Evolutionary conservation across 2,888 invertebrate genomes (phyloP).

Genomic region (Cantharis rufa): DNA sequence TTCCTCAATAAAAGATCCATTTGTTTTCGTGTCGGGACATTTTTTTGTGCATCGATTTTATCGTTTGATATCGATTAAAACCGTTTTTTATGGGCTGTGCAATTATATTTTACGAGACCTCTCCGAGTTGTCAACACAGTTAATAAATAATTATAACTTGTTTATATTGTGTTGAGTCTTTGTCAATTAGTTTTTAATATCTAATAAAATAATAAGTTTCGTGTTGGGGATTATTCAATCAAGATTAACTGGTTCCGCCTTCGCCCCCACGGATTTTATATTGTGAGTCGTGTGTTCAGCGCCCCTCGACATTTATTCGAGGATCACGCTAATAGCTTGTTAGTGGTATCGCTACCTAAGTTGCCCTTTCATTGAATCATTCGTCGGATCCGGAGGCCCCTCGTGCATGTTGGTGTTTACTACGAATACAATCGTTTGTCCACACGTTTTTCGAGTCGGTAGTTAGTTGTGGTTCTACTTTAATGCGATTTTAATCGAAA

Average conservation of each 20-base stretch:
- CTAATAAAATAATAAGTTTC: conserved; percentile 5
- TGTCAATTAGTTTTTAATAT: conserved; percentile 11
- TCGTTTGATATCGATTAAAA: not conserved
- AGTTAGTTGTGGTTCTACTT: conserved; percentile 6
- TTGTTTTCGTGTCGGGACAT: not conserved
- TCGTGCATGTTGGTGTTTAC: conserved; percentile 22
- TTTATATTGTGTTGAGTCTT: not conserved
- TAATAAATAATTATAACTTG: conserved; percentile 1
- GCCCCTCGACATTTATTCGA: conserved; percentile 49
- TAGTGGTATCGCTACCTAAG: conserved; percentile 32
- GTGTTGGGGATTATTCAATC: conserved; percentile 58
- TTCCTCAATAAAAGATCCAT: not conserved
- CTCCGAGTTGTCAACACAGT: not conserved
- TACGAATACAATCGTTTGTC: conserved; percentile 19
- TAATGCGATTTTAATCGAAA: conserved; percentile 14
- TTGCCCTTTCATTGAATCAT: conserved; percentile 23
- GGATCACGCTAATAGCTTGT: conserved; percentile 39
- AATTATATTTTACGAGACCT: not conserved
- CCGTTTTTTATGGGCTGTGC: not conserved
- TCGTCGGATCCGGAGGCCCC: conserved; percentile 13
- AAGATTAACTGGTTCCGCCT: conserved; percentile 48
- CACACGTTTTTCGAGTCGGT: conserved; percentile 9
- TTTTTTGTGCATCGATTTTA: not conserved
- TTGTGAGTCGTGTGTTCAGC: conserved; percentile 58
- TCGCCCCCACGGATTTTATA: conserved; percentile 48